Conservation (phyloP, 2,888 invertebrate genomes). For the Cosmorhoe ocellata region DNA sequence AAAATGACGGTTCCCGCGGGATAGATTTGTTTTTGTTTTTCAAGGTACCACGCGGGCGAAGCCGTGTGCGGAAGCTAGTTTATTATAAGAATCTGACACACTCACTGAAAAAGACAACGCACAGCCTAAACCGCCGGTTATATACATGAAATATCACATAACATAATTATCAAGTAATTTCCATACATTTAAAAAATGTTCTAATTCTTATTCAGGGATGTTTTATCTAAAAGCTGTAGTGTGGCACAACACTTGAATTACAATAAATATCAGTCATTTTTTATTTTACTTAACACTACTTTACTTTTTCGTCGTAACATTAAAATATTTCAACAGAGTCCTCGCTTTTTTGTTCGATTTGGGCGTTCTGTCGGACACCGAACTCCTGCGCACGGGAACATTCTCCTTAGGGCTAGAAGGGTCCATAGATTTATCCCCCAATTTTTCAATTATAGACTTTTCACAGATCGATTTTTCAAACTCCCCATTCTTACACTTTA, state of each 20-base stretch:
- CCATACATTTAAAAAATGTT: no score
- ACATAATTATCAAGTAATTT: no score
- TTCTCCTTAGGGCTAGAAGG: slow-evolving; percentile 59
- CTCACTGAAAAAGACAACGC: no score
- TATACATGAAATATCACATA: no score
- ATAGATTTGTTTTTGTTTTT: no score
- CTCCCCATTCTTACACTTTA: slow-evolving; percentile 32
- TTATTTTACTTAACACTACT: slow-evolving; percentile 6
- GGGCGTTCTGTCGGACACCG: slow-evolving; percentile 53
- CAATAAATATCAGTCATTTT: slow-evolving; percentile 41
- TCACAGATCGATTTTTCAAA: slow-evolving; percentile 12
- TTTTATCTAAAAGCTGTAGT: no score
- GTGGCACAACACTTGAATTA: neutral
- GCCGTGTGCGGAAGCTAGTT: no score
- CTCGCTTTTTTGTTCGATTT: slow-evolving; percentile 47
- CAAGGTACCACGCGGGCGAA: no score
- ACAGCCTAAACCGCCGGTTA: no score
- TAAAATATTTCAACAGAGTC: slow-evolving; percentile 67
- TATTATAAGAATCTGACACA: no score
- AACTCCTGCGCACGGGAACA: slow-evolving; percentile 48
- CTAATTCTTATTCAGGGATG: no score
- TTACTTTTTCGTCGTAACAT: slow-evolving; percentile 49
- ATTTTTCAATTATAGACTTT: slow-evolving; percentile 4
- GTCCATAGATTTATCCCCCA: neutral
- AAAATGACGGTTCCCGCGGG: no score